Evolutionary conservation across 2,888 invertebrate species (phyloP).

Genomic region (Cremastinae sp.): DNA sequence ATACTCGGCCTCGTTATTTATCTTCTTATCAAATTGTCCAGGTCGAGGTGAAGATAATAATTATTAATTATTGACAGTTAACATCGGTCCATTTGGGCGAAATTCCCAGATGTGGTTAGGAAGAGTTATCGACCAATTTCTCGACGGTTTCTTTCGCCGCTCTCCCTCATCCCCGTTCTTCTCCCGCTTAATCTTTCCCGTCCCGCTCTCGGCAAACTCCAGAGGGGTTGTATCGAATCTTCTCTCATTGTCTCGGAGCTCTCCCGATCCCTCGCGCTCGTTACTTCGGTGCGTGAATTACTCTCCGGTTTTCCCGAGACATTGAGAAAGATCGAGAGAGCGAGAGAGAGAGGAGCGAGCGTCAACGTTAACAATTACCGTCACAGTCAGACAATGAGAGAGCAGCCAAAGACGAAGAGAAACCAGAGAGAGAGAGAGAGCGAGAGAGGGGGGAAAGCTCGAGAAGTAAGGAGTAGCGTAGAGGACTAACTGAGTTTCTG

Average conservation of each 20-base stretch:
- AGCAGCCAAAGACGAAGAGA: conserved; percentile 21
- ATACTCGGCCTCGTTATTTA: background rate
- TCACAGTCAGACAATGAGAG: conserved; percentile 33
- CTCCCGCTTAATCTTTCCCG: conserved; percentile 7
- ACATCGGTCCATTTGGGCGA: conserved; percentile 54
- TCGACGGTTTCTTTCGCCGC: conserved; percentile 44
- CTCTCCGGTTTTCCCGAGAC: conserved; percentile 39
- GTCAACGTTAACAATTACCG: conserved; percentile 58
- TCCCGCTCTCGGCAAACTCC: conserved; percentile 3
- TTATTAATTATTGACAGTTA: conserved; percentile 60
- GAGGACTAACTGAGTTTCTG: conserved; percentile 62
- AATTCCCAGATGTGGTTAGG: conserved; percentile 37
- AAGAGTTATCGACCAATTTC: conserved; percentile 61
- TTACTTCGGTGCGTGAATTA: conserved; percentile 38
- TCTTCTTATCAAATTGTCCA: conserved; percentile 4
- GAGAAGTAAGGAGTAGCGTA: conserved; percentile 49
- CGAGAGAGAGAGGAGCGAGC: conserved; percentile 25
- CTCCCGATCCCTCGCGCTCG: conserved; percentile 27
- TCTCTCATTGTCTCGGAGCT: conserved; percentile 17
- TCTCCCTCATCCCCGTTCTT: conserved; percentile 11
- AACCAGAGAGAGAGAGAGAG: conserved; percentile 9
- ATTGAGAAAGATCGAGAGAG: conserved; percentile 28
- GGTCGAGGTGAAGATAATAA: conserved; percentile 44
- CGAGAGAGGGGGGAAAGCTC: conserved; percentile 25
- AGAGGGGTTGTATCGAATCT: conserved; percentile 40